These are phyloP conservation scores for Exocentrus adspersus DNA, from an alignment of 2,888 invertebrate species.

Conservation along the genomic window DNA sequence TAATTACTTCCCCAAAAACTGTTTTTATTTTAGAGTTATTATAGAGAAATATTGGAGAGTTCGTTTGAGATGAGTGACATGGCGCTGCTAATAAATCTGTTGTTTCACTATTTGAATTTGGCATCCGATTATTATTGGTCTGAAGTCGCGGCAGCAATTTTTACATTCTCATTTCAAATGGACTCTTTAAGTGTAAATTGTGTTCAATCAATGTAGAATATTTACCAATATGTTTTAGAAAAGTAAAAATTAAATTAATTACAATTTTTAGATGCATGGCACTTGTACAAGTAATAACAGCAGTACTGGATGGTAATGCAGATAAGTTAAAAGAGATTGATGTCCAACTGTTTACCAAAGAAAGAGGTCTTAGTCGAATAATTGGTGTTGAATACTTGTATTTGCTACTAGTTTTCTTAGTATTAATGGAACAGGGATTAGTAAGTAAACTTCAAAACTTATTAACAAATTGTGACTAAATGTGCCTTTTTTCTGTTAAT, in stretches of 20 bases:
- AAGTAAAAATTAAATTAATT: neutral
- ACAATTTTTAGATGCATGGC: conserved; percentile 16
- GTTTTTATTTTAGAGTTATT: too few species aligned
- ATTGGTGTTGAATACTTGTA: conserved; percentile 39
- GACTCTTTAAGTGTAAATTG: too few species aligned
- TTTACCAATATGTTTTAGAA: too few species aligned
- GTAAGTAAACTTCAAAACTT: conserved; percentile 18
- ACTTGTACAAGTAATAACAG: conserved; percentile 18
- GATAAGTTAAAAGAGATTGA: conserved; percentile 22
- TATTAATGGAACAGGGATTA: conserved; percentile 35
- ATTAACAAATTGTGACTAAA: neutral
- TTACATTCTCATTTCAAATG: too few species aligned
- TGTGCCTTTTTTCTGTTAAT: neutral
- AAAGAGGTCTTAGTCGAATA: conserved; percentile 7
- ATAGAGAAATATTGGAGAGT: too few species aligned
- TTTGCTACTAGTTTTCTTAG: conserved; percentile 30
- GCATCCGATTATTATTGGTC: too few species aligned
- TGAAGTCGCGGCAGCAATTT: too few species aligned
- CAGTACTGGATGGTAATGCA: conserved; percentile 8
- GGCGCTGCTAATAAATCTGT: too few species aligned
- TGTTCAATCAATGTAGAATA: too few species aligned
- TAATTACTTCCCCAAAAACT: too few species aligned
- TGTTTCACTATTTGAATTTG: too few species aligned
- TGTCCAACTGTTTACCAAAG: neutral
- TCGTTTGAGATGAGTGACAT: too few species aligned